Base-by-base conservation (phyloP, 2,797 vertebrate genomes). In the Platyrinchus mystaceus region DNA sequence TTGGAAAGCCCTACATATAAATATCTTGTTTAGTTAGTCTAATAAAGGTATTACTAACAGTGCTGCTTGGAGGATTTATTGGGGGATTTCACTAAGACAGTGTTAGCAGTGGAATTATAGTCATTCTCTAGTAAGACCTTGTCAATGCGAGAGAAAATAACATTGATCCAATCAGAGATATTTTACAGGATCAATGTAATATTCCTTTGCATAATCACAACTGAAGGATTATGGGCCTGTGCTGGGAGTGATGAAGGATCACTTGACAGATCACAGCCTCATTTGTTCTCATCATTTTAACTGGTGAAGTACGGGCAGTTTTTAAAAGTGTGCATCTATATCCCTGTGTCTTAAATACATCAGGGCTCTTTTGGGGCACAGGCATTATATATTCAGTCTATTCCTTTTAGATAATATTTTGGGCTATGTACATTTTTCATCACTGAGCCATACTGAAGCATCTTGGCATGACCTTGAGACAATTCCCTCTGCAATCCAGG, bases 11-110 rank as follows among this genome's bases (percentile, higher is more conserved):
- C 82, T 84, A 69, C 83, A 89, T 95, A 95, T 94, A 97, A 97
- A 97, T 97, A 95, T 97, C 91, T 96, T 97, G 95, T 97, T 97
- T 96, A 90, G 74, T 97, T 97, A 97, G 96, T 97, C 97, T 97
- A 96, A 96, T 97, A 97, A 97, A 95, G 94, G 91, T 95, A 95
- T 96, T 96, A 95, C 94, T 94, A 93, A 92, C 95, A 97, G 95
- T 83, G 96, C 96, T 97, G 96, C 97, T 97, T 96, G 96, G 94
- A 96, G 97, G 97, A 97, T 97, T 98, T 98, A 96, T 97, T 96
- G 97, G 89, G 80, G 95, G 97, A 97, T 98, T 98, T 97, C 91
- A 91, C 79, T 96, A 98, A 97, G 95, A 94, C 96, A 92, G 92
- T 95, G 95, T 97, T 97, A 97, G 94, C 94, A 84, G 86, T 92